Evolutionary conservation across 2,113 vertebrate species (phyloP).

Genomic region (Semnopithecus entellus): DNA sequence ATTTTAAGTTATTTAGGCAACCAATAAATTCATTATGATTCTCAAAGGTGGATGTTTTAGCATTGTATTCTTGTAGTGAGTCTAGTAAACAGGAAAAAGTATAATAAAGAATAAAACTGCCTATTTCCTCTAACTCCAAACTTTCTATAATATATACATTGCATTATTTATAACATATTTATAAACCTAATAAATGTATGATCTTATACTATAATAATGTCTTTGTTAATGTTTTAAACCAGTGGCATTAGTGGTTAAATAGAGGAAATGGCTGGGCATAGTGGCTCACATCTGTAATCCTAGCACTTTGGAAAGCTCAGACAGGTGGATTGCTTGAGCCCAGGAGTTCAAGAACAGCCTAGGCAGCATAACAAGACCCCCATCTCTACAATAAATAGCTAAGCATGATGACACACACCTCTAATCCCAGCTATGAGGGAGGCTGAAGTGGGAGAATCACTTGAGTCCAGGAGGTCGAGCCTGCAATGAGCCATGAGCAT

Average conservation of each 20-base stretch:
- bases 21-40: slow-evolving; percentile 2
- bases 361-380: too few species aligned
- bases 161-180: neutral
- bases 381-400: too few species aligned
- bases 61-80: neutral
- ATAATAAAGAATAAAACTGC: slow-evolving; percentile 11
- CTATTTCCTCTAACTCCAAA: neutral
- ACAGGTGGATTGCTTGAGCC: too few species aligned
- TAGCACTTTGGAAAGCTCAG: too few species aligned
- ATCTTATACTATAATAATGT: neutral
- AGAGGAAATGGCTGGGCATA: slow-evolving; percentile 5
- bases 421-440: too few species aligned
- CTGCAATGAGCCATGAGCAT: too few species aligned
- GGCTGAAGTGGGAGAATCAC: too few species aligned
- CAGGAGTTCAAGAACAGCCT: too few species aligned
- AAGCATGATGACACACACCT: too few species aligned
- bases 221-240: slow-evolving; percentile 43
- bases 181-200: neutral
- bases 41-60: neutral
- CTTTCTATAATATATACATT: neutral
- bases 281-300: too few species aligned
- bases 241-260: neutral
- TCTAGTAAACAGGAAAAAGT: neutral
- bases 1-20: neutral
- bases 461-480: too few species aligned